Percentiles rank a stretch among this genome's conserved stretches.
Conservation (phyloP, 2,888 invertebrate species). For the Drosophila basisetae region DNA sequence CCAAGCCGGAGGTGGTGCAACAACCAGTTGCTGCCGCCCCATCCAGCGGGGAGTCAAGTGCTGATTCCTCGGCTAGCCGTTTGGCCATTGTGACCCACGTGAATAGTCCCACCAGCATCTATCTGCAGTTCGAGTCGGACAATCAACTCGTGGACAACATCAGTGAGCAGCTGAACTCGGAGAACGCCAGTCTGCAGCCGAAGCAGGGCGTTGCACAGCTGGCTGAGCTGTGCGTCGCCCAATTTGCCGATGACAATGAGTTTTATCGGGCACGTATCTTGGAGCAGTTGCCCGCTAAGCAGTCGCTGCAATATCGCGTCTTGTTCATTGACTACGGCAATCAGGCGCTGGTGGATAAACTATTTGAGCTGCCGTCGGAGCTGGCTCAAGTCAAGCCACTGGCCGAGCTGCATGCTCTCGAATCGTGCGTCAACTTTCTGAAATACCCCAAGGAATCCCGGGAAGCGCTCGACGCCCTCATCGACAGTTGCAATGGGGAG, state of each 20-base stretch:
- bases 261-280: conserved; percentile 96
- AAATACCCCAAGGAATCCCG: conserved; percentile 66
- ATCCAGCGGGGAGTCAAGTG: conserved; percentile 24
- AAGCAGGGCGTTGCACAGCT: conserved; percentile 41
- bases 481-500: conserved; percentile 76
- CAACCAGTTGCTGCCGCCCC: conserved; percentile 46
- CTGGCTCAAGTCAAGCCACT: conserved; percentile 87
- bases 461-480: conserved; percentile 75
- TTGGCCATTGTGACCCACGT: conserved; percentile 89
- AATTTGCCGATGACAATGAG: conserved; percentile 91
- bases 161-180: conserved; percentile 58
- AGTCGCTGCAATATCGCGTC: conserved; percentile 87
- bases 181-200: conserved; percentile 75
- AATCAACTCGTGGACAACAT: conserved; percentile 42
- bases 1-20: conserved; percentile 8
- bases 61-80: conserved; percentile 36
- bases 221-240: conserved; percentile 89
- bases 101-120: conserved; percentile 91
- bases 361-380: conserved; percentile 88
- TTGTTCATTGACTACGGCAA: conserved; percentile 91
- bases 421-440: conserved; percentile 86
- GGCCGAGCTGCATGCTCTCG: conserved; percentile 88
- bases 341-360: conserved; percentile 86
- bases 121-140: conserved; percentile 89
- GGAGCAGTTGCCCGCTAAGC: conserved; percentile 86